A percentile compares a stretch with the other conserved stretches of the same genome.
Conservation (phyloP, 2,113 vertebrate genomes). For the Zingel zingel region DNA sequence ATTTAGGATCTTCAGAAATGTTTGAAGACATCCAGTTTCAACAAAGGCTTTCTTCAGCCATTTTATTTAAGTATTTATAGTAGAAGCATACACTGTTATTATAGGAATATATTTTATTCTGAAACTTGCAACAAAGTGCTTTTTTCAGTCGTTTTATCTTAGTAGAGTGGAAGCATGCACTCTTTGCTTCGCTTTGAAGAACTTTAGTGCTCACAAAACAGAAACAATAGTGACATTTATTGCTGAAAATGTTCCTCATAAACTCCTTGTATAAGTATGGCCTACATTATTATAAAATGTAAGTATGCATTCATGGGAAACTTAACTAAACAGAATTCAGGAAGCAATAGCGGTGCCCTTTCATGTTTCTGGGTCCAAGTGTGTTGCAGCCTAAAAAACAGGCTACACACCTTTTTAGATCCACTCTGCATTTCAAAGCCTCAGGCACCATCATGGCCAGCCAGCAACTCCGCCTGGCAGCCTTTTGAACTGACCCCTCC, state of each 20-base stretch:
- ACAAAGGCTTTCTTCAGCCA: no score
- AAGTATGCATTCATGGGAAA: background rate
- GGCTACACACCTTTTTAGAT: conserved; percentile 58
- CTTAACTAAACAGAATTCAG: background rate
- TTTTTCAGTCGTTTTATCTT: background rate
- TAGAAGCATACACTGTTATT: no score
- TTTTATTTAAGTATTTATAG: no score
- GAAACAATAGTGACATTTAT: background rate
- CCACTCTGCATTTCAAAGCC: conserved; percentile 76
- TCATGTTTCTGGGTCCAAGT: conserved; percentile 23
- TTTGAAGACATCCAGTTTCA: background rate
- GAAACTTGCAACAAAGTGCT: background rate
- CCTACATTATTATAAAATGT: background rate
- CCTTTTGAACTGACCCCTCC: conserved; percentile 71
- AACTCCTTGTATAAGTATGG: background rate
- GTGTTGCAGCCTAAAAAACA: conserved; percentile 42
- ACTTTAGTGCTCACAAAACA: conserved; percentile 3
- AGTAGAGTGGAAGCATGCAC: background rate
- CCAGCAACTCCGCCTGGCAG: conserved; percentile 61
- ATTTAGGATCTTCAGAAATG: conserved; percentile 18
- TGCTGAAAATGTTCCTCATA: background rate
- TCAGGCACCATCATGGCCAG: conserved; percentile 48
- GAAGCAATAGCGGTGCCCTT: background rate
- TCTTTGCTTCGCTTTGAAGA: background rate
- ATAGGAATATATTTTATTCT: background rate